Percentiles rank a stretch among this genome's conserved stretches.
Conservation (phyloP, 2,888 invertebrate genomes). For the Tinea pellionella region DNA sequence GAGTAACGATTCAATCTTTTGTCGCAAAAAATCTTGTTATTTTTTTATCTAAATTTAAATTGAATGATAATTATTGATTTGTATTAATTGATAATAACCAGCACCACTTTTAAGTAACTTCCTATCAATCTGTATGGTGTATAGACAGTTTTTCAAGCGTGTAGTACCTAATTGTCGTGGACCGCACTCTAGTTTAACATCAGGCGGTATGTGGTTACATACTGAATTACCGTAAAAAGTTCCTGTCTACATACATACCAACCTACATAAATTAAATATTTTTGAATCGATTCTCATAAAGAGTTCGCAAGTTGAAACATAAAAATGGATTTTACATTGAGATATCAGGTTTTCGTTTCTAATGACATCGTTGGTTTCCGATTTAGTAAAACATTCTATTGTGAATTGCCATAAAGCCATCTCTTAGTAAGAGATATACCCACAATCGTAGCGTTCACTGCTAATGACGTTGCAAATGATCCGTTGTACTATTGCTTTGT, state of each 20-base stretch:
- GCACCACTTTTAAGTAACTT: no score
- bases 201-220: no score
- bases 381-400: slow-evolving; percentile 10
- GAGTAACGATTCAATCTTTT: slow-evolving; percentile 33
- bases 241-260: no score
- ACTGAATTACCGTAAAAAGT: no score
- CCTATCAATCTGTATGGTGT: no score
- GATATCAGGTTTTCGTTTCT: slow-evolving; percentile 6
- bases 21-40: slow-evolving; percentile 3
- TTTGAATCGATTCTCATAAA: no score
- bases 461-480: slow-evolving; percentile 10
- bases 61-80: neutral
- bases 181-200: no score
- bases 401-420: slow-evolving; percentile 9
- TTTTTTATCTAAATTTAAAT: neutral
- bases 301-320: neutral
- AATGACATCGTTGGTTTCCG: slow-evolving; percentile 11
- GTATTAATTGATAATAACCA: neutral
- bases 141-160: no score
- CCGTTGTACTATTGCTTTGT: slow-evolving; percentile 7
- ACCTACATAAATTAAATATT: no score
- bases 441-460: slow-evolving; percentile 3
- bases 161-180: no score
- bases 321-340: neutral
- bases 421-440: neutral